Evolutionary conservation across 2,797 vertebrate species (phyloP), one percentile per base, ranked within the genome.

Genomic region (Okamejei kenojei): DNA sequence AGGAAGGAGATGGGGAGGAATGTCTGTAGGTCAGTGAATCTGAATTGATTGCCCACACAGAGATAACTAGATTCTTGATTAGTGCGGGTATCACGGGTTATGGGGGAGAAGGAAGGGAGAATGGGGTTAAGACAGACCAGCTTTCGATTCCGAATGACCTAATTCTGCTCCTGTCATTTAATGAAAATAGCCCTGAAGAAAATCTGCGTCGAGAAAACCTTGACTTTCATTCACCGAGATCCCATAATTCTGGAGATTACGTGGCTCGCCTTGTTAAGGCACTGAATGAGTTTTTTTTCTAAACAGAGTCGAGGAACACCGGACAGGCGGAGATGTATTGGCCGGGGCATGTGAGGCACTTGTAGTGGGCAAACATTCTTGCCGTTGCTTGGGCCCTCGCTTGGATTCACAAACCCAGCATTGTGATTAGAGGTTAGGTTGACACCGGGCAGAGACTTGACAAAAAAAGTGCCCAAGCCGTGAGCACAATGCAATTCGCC

Each of bases 331-430:
- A 93, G 93, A 94, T 92, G 76, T 0, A 0, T 19, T 58, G 32
- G 35, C 21, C 94, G 86, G 45, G 45, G 8, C 65, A 74, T 93
- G 90, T 0, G 0, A 94, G 91, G 61, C 1, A n/a, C 38, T 93
- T 58, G 88, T 94, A 68, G 68, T 73, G 94, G 94, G 76, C 88
- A 93, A 95, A 93, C 88, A 94, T 93, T 38, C 93, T 81, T 1
- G 23, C 76, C 65, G 61, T 93, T 74, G 71, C 90, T 76, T 76
- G 73, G 90, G 71, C 23, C 71, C 76, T 92, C 38, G 17, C 71
- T 45, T 15, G 26, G 71, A 38, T 26, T 93, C 84, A 92, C 93
- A 84, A 88, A 68, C 58, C 93, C 90, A 93, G 93, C 29, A 93
- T 94, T 94, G 93, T 93, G 93, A 93, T 93, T 88, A 93, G 73